These are phyloP conservation scores for Jacana jacana DNA, from an alignment of 2,113 vertebrate genomes.

Conservation along the genomic window DNA sequence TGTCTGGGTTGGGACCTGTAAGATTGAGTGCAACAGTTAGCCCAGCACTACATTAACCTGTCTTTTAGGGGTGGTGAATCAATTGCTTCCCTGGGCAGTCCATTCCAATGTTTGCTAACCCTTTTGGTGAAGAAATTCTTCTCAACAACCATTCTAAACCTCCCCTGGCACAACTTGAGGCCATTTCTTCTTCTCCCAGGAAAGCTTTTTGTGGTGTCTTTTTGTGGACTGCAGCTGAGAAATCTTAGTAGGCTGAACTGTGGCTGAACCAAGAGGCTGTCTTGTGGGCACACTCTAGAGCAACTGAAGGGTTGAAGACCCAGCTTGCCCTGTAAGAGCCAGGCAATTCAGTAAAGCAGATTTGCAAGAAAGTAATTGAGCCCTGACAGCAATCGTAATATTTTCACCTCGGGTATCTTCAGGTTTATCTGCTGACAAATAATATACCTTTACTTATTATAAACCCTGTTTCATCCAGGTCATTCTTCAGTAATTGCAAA, in stretches of 20 bases:
- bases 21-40: not conserved
- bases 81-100: not conserved
- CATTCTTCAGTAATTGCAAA: not conserved
- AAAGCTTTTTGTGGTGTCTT: not conserved
- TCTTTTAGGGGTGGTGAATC: not conserved
- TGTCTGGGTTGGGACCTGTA: not conserved
- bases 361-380: not conserved
- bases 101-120: not conserved
- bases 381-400: not conserved
- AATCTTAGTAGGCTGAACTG: not conserved
- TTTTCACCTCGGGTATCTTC: not conserved
- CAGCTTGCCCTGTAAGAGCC: not conserved
- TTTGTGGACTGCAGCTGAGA: not conserved
- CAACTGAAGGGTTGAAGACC: not conserved
- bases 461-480: not conserved
- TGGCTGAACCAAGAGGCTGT: not conserved
- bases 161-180: not conserved
- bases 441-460: not conserved
- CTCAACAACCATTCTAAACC: not conserved
- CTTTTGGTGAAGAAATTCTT: not conserved
- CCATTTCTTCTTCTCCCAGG: not conserved
- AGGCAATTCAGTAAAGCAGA: not conserved
- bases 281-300: not conserved
- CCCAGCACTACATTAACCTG: not conserved
- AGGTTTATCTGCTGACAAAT: not conserved